Evolutionary conservation across 92 coral and sea anemone species (phyloP), one percentile per base, ranked within the genome.

Genomic region (Ricordea florida): DNA sequence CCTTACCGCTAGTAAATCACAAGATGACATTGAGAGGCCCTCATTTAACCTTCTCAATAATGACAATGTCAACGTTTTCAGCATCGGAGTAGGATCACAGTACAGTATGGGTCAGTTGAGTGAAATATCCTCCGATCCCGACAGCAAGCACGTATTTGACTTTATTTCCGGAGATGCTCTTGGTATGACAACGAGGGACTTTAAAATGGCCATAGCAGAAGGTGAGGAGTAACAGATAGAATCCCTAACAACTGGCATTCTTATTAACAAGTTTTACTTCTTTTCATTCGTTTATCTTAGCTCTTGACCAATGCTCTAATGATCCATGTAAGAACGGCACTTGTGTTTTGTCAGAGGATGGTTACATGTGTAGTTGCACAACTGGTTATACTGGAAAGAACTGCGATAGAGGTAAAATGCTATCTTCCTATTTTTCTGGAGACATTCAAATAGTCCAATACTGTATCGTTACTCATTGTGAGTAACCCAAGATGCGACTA

Each of bases 341-440:
- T 0, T 70, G 77, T 15, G n/a, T 10, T 17, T 13, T 41, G 11
- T 15, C 22, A 24, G 65, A 6, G 11, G 42, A 5, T 9, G 66
- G 66, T n/a, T 70, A 70, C 41, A 5, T 24, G 1, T 70, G 77
- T 26, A 17, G 0, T 2, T 70, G 77, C 50, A 13, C 38, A 27
- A 3, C 66, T 6, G 80, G 80, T 58, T 73, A 25, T 73, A 37
- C 56, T 0, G 80, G 80, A 24, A 59, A 41, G 41, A 41, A 73
- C 17, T 73, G 80, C 23, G 71, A 58, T 3, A 58, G 26, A 46
- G 76, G 76, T 68, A 47, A n/a, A n/a, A n/a, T n/a, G n/a, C n/a
- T n/a, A n/a, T n/a, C n/a, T n/a, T n/a, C n/a, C n/a, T n/a, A n/a
- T n/a, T n/a, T n/a, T n/a, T n/a, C n/a, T n/a, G n/a, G n/a, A n/a